These are phyloP conservation scores for Strongylocentrotus purpuratus DNA, from an alignment of 35 echinoderm and acorn worm species.

Conservation along the genomic window DNA sequence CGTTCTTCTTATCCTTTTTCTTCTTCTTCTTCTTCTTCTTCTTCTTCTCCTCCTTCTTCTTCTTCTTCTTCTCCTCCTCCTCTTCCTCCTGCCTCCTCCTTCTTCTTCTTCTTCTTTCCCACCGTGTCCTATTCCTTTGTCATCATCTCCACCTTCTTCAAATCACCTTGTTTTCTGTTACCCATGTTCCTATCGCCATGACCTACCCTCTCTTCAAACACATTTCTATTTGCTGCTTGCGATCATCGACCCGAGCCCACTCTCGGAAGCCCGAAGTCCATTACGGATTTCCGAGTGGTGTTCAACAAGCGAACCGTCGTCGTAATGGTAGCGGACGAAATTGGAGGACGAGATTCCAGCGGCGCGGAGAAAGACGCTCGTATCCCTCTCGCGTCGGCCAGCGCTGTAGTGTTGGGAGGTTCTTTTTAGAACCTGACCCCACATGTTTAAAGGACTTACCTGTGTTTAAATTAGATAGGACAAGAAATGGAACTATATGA, in stretches of 20 bases:
- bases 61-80: not conserved
- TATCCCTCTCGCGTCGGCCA: not conserved
- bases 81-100: not conserved
- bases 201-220: not conserved
- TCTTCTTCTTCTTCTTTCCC: not conserved
- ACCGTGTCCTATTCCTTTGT: not conserved
- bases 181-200: no score
- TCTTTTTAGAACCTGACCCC: not conserved
- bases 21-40: not conserved
- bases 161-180: no score
- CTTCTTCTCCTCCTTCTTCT: not conserved
- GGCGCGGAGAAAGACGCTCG: not conserved
- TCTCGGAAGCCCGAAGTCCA: not conserved
- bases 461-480: no score
- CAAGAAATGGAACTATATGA: no score
- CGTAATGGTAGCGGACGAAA: not conserved
- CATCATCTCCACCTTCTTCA: not conserved
- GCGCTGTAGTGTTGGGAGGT: not conserved
- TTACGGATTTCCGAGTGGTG: constrained; percentile 35
- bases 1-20: not conserved
- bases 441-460: no score
- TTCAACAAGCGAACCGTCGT: not conserved
- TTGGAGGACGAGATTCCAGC: not conserved
- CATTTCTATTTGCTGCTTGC: not conserved
- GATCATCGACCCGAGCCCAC: not conserved